Conservation (phyloP, 2,888 invertebrate species). For the Barypeithes pellucidus region DNA sequence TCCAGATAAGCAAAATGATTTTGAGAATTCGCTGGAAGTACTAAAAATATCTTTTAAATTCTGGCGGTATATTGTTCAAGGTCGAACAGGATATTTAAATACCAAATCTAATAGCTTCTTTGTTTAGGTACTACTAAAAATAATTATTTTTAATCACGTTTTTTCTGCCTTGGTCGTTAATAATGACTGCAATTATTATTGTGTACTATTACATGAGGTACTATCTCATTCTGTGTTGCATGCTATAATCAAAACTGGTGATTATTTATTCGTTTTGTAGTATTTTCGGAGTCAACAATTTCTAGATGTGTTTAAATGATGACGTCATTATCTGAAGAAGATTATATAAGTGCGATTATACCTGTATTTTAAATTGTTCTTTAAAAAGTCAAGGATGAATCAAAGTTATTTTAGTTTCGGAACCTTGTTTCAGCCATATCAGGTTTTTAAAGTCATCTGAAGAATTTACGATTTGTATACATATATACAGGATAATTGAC, state of each 20-base stretch:
- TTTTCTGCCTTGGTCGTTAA: neutral
- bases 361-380: conserved; percentile 12
- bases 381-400: conserved; percentile 21
- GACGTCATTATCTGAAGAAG: neutral
- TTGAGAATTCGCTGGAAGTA: no score
- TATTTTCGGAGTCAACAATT: neutral
- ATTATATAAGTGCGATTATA: conserved; percentile 8
- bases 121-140: neutral
- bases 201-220: neutral
- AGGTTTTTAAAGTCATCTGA: conserved; percentile 6
- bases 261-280: neutral
- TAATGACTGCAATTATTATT: conserved; percentile 2
- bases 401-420: conserved; percentile 1
- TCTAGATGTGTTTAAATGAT: neutral
- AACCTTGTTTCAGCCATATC: conserved; percentile 11
- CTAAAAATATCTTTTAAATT: no score
- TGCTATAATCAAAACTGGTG: neutral
- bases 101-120: conserved; percentile 14
- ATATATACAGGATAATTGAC: no score
- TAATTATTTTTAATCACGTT: conserved; percentile 4
- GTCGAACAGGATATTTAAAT: conserved; percentile 7
- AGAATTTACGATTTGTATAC: neutral
- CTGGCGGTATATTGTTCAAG: neutral
- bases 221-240: neutral
- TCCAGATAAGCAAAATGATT: no score